These are phyloP conservation scores for Brachyhypopomus occidentalis DNA, from an alignment of 2,113 vertebrate species.

Conservation along the genomic window DNA sequence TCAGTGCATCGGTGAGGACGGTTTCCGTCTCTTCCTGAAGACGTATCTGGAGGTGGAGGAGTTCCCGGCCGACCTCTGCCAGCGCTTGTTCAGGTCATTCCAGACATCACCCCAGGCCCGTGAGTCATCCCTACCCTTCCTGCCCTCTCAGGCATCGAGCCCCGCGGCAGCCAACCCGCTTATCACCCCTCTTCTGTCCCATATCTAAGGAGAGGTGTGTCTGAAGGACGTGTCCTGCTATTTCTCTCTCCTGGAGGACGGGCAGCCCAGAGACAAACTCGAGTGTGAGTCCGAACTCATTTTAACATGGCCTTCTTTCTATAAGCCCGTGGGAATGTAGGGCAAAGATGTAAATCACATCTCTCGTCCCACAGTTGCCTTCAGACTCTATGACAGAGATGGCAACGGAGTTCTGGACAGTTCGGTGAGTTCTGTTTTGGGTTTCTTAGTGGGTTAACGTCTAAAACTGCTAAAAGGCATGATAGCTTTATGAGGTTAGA, in stretches of 20 bases:
- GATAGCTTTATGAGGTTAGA: background rate
- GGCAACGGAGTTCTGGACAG: constrained; percentile 89
- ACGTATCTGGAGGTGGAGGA: constrained; percentile 83
- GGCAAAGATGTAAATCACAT: background rate
- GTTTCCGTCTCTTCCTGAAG: constrained; percentile 84
- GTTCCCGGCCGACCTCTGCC: constrained; percentile 78
- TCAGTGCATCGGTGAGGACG: constrained; percentile 78
- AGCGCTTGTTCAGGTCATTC: constrained; percentile 84
- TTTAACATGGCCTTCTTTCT: background rate
- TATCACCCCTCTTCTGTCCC: background rate
- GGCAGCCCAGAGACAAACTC: constrained; percentile 86
- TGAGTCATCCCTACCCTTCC: constrained; percentile 38
- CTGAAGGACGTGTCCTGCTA: constrained; percentile 91
- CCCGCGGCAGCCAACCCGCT: background rate
- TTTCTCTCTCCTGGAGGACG: constrained; percentile 90
- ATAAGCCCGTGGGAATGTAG: no score
- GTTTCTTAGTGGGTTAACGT: background rate
- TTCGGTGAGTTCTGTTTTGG: constrained; percentile 76
- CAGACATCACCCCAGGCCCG: constrained; percentile 70
- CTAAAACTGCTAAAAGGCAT: background rate
- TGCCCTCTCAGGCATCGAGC: background rate
- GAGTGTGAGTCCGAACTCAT: constrained; percentile 78
- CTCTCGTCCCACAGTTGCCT: constrained; percentile 77
- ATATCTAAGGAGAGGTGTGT: constrained; percentile 73
- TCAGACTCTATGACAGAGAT: constrained; percentile 92